phyloP scores from a whole-genome alignment of 2,797 vertebrate species.

The Pseudocheirus occidentalis region DNA sequence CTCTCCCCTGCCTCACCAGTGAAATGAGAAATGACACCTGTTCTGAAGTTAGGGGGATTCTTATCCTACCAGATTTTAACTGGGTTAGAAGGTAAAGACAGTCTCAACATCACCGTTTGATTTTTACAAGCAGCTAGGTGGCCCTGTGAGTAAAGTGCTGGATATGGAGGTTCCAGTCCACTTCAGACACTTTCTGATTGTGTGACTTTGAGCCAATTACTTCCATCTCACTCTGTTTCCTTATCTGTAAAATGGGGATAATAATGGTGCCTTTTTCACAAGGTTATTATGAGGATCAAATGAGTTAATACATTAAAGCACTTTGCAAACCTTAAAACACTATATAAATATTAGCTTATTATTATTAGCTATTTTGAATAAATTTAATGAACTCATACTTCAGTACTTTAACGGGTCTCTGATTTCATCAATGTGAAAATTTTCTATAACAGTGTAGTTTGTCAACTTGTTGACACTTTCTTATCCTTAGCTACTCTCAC shows the following conservation, averaged over 20 bases:
- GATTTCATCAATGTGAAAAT: no score
- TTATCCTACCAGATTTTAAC: conserved; percentile 6
- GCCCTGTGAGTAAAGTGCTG: not conserved
- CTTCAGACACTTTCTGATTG: not conserved
- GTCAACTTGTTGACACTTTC: no score
- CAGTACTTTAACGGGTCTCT: no score
- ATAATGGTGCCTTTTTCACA: not conserved
- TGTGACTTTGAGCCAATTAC: not conserved
- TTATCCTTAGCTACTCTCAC: no score
- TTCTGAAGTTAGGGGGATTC: conserved; percentile 20
- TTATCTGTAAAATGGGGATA: not conserved
- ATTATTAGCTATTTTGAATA: conserved; percentile 9
- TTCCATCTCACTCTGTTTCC: not conserved
- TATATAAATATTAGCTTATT: not conserved
- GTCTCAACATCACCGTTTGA: not conserved
- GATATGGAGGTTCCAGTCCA: not conserved
- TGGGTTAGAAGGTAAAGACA: not conserved
- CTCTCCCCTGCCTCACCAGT: not conserved
- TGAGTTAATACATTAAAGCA: not conserved
- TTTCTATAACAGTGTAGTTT: no score
- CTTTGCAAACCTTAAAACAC: not conserved
- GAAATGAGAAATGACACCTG: conserved; percentile 31
- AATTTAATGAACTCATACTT: not conserved
- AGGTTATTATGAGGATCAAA: not conserved
- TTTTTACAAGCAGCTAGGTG: not conserved